phyloP scores from a whole-genome alignment of 2,113 vertebrate species.

The Haemorhous mexicanus region DNA sequence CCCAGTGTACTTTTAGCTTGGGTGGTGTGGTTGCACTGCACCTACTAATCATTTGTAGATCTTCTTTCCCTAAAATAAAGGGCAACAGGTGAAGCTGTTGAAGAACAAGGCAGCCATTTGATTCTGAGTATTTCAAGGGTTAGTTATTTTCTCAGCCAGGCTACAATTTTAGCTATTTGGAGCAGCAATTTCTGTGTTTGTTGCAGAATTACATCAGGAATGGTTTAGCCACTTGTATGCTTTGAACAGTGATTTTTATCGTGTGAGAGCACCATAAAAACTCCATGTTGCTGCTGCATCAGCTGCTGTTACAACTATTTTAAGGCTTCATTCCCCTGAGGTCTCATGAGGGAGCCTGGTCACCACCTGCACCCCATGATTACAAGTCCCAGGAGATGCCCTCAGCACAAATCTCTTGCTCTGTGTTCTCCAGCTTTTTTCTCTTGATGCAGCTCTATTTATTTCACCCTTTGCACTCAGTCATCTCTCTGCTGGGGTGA shows the following conservation, averaged over 20 bases:
- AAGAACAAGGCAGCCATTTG: not conserved
- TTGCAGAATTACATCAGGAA: not conserved
- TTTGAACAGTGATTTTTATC: not conserved
- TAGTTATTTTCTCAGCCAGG: not conserved
- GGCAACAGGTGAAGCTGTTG: accelerated
- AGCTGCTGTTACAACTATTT: not conserved
- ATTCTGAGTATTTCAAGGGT: not conserved
- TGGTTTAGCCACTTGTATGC: not conserved
- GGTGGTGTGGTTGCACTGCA: not conserved
- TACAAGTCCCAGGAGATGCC: not conserved
- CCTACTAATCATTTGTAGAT: not conserved
- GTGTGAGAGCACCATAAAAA: accelerated
- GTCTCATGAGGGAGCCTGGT: not conserved
- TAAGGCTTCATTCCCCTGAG: not conserved
- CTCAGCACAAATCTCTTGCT: not conserved
- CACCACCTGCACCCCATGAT: slow-evolving; percentile 20
- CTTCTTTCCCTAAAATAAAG: not conserved
- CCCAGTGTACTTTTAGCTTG: not conserved
- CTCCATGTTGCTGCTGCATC: not conserved
- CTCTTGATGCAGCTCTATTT: not conserved
- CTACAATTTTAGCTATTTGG: not conserved
- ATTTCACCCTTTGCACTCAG: not conserved
- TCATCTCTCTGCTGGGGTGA: not conserved
- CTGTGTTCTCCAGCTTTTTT: not conserved
- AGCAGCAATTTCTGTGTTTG: not conserved